These are phyloP conservation scores for Onychorhynchus coronatus DNA, from an alignment of 2,113 vertebrate species.

Conservation along the genomic window DNA sequence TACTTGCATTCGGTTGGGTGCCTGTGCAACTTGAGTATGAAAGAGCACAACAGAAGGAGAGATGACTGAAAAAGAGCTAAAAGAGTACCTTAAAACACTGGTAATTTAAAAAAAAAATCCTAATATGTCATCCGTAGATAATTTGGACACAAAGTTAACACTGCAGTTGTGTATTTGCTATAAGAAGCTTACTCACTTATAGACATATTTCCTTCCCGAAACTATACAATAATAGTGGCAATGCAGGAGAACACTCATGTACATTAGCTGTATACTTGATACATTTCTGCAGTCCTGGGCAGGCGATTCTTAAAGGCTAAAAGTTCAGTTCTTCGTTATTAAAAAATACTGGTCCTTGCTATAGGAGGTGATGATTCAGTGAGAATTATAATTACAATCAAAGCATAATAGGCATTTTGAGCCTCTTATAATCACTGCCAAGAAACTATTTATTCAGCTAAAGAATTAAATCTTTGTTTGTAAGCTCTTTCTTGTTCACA, in stretches of 20 bases:
- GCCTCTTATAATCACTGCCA: constrained; percentile 1
- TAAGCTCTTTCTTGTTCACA: constrained; percentile 45
- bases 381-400: constrained; percentile 53
- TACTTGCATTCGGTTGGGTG: neutral
- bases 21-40: neutral
- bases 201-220: neutral
- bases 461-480: constrained; percentile 62
- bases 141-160: neutral
- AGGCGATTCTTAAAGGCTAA: neutral
- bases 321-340: constrained; percentile 26
- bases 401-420: constrained; percentile 50
- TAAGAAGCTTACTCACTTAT: neutral
- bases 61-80: neutral
- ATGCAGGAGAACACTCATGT: neutral
- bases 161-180: neutral
- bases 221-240: neutral
- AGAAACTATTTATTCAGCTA: constrained; percentile 55
- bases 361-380: constrained; percentile 37
- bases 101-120: neutral
- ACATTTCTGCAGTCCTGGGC: neutral
- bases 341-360: constrained; percentile 31
- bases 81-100: neutral
- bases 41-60: neutral
- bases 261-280: neutral
- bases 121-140: neutral